Base-by-base conservation (phyloP, 1,140 invertebrate species). In the Riptortus pedestris region DNA sequence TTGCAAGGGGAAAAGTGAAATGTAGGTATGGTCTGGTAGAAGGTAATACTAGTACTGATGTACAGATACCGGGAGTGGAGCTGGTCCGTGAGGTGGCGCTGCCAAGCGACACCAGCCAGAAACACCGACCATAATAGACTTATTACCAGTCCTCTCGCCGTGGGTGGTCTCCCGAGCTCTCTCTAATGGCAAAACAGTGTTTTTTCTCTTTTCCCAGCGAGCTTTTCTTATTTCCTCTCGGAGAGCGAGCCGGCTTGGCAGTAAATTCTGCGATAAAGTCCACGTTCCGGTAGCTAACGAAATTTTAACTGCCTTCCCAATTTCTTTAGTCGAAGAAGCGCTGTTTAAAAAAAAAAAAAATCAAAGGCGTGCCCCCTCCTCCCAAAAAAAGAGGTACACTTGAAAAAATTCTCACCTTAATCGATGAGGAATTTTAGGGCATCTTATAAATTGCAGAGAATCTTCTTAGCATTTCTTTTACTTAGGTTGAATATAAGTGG, bases 101-200 rank as follows among this genome's bases (percentile, higher is more conserved):
- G n/a, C n/a, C 45, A 20, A 22, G 45, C 12, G 45, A 9, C 4
- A n/a, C n/a, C 9, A 9, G n/a, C 9, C 9, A 4, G 16, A 4
- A 3, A 47, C 16, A 2, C 43, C 11, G 16, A 22, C 5, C 16
- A 2, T 47, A 47, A 47, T 47, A 47, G 45, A 47, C 45, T 47
- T 47, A 47, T 47, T 47, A 47, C 9, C 2, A 14, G 14, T 18
- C 1, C 1, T 18, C 1, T 47, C 45, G 18, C n/a, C 45, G 18
- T 47, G 45, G 45, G 45, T 47, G 45, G 45, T 47, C 45, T 38
- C 45, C 45, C 11, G 2, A 1, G 2, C 14, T 2, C 2, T 18
- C 43, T 45, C 43, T 47, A 47, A 47, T 47, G 18, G 45, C 45
- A 47, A 47, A 47, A 47, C 45, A 47, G n/a, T 47, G 9, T 47